Base-by-base conservation (phyloP, 2,888 invertebrate genomes). In the Dasysyrphus albostriatus region DNA sequence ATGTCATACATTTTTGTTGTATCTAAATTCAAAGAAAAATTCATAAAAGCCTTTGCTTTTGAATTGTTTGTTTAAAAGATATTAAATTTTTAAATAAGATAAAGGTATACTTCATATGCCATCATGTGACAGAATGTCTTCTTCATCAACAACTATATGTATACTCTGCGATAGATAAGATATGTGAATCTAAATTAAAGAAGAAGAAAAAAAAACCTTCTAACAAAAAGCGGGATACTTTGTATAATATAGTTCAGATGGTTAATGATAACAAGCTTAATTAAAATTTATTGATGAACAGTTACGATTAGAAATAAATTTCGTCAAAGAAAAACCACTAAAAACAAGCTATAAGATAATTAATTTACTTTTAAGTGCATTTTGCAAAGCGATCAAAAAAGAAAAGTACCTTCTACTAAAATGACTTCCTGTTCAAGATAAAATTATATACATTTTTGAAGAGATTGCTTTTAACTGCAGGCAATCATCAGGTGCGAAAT, bases 101-200 rank as follows among this genome's bases (percentile, higher is more conserved):
- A 1, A 32, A 32, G 16, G 37, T 44, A 44, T 44, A 58, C 58
- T 58, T 19, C 37, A 59, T 24, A 24, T 49, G 19, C 34, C 49
- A 19, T 70, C 82, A 65, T 82, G 82, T 77, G 77, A 77, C 42
- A 44, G 59, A 77, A 77, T 51, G 72, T 58, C 47, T 70, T 61
- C 54, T 59, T 42, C 69, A 42, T 34, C 37, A 56, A 29, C 61
- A 61, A 65, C 34, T 12, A 5, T 12, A 39, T 24, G 3, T n/a
- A n/a, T n/a, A n/a, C n/a, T n/a, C 47, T 47, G 80, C 3, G 24
- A 24, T 24, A 24, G 24, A 80, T 80, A 74, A 80, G 81, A 81
- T 75, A 80, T 47, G 63, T 42, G 65, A 42, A 7, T 39, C 42
- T 5, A 61, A 42, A 54, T 16, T 9, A 10, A 42, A 29, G 44